phyloP scores from a whole-genome alignment of 2,888 invertebrate species.

The Acanthosepion esculentum region DNA sequence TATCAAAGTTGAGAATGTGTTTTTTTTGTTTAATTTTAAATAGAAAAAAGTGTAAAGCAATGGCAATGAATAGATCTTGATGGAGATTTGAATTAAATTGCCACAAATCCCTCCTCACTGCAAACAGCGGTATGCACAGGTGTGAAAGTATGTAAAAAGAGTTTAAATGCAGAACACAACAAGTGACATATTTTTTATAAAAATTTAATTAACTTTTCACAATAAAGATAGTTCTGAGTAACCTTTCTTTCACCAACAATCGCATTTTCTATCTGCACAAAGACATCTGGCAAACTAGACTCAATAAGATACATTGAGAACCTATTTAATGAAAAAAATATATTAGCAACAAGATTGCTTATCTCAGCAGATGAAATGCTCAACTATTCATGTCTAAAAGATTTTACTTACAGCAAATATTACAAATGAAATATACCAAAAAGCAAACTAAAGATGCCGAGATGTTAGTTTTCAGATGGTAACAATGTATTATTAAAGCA shows the following conservation, averaged over 20 bases:
- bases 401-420: slow-evolving; percentile 33
- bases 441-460: background rate
- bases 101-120: background rate
- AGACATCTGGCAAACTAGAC: slow-evolving; percentile 8
- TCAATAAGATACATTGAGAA: background rate
- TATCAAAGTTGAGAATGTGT: background rate
- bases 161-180: slow-evolving; percentile 17
- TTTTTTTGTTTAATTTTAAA: background rate
- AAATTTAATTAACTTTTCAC: background rate
- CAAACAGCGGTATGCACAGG: background rate
- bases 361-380: background rate
- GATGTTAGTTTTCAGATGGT: slow-evolving; percentile 6
- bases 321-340: background rate
- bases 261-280: slow-evolving; percentile 23
- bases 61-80: background rate
- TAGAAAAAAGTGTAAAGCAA: slow-evolving; percentile 21
- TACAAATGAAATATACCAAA: background rate
- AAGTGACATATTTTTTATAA: slow-evolving; percentile 2
- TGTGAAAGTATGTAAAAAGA: background rate
- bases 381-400: background rate
- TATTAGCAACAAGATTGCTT: background rate
- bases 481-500: background rate
- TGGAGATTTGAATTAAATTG: background rate
- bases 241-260: background rate
- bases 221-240: background rate